Base-by-base conservation (phyloP, 2,888 invertebrate species). In the Eremobia ochroleuca region DNA sequence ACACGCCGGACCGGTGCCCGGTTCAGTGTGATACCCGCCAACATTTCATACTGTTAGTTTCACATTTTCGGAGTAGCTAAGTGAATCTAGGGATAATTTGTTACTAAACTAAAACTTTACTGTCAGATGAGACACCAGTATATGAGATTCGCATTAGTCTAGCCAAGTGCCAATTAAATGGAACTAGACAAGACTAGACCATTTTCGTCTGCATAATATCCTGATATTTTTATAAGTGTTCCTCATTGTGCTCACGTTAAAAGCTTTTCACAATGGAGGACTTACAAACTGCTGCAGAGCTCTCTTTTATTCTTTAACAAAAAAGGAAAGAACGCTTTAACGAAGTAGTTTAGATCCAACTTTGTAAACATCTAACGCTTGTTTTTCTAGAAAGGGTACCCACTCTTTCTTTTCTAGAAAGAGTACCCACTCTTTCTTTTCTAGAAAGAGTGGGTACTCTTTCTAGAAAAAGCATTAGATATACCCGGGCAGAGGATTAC, bases 111-210 rank as follows among this genome's bases (percentile, higher is more conserved):
- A 34, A 55, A 71, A 72, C 55, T 49, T 31, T 66, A 1, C 25
- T 6, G 13, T 21, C 37, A 21, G 25, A 21, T 25, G 8, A 34
- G 37, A 43, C 11, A 55, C 4, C 0, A 62, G n/a, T 55, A 84
- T 85, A 84, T 31, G 46, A 68, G 40, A 65, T 37, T 55, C 18
- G 40, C 80, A 79, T 84, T 72, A 79, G 40, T 65, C 73, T 62
- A 25, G 34, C 21, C 4, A 34, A 6, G 31, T 58, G 31, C 37
- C 70, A 62, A 82, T 76, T 70, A 37, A n/a, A 21, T 61, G n/a
- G 43, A 58, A 34, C 58, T 78, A 67, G 18, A 43, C 28, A 6
- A 28, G 9, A 46, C 31, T 4, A 25, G 13, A 49, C n/a, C 4
- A 55, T 59, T 52, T 15, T 28, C 25, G 21, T 55, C 34, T 73